phyloP scores from a whole-genome alignment of 37 sponge, comb jelly and placozoan species.

The Haliclona indistincta region DNA sequence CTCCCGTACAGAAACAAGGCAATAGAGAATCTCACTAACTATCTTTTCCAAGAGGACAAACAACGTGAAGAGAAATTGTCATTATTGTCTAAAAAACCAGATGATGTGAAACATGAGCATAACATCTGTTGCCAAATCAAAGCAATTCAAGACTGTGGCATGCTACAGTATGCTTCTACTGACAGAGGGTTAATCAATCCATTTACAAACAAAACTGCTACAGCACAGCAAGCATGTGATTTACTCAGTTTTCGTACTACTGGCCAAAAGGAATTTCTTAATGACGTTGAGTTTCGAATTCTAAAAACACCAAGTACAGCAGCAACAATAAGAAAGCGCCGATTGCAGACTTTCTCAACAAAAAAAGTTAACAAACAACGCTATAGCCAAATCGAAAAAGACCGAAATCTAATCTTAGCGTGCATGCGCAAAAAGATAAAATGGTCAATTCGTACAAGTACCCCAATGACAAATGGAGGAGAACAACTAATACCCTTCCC shows the following conservation, averaged over 20 bases:
- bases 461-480: not conserved
- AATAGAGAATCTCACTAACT: not conserved
- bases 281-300: not conserved
- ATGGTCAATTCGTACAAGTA: constrained; percentile 7
- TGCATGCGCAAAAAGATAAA: constrained; percentile 24
- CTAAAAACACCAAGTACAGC: constrained; percentile 20
- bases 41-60: constrained; percentile 5
- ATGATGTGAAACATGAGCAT: constrained; percentile 2
- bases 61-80: not conserved
- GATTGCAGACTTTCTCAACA: constrained; percentile 13
- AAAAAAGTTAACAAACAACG: not conserved
- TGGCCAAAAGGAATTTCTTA: constrained; percentile 18
- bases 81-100: not conserved
- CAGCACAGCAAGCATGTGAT: not conserved
- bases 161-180: not conserved
- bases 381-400: constrained; percentile 12
- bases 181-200: constrained; percentile 4
- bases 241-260: constrained; percentile 5
- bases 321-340: constrained; percentile 21
- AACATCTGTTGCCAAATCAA: constrained; percentile 2
- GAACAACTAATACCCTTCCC: constrained; percentile 34
- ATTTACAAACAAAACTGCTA: constrained; percentile 13
- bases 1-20: not conserved
- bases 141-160: not conserved
- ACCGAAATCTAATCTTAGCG: constrained; percentile 11